Conservation (phyloP, 1,140 invertebrate genomes). For the Panulirus ornatus region DNA sequence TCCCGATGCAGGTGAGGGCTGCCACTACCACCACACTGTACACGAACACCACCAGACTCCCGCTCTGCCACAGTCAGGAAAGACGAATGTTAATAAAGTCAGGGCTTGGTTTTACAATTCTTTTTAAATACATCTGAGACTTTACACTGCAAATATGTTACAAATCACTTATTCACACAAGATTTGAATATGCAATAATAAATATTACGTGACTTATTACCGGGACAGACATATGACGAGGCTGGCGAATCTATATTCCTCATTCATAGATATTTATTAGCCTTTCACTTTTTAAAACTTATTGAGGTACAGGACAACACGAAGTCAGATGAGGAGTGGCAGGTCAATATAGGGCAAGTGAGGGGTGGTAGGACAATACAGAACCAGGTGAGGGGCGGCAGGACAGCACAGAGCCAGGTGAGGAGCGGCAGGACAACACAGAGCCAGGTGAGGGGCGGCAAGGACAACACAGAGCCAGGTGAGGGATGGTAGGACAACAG, state of each 20-base stretch:
- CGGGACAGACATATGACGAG: too few relatives aligned
- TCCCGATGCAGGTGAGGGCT: not conserved
- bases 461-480: not conserved
- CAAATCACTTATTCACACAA: not conserved
- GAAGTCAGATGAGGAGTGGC: not conserved
- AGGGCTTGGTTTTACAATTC: too few relatives aligned
- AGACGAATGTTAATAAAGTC: not conserved
- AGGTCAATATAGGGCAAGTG: not conserved
- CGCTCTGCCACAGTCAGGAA: not conserved
- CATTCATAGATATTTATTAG: too few relatives aligned
- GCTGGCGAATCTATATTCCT: too few relatives aligned
- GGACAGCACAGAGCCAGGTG: not conserved
- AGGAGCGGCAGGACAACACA: not conserved
- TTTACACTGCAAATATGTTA: not conserved
- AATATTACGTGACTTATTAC: not conserved
- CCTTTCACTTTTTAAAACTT: too few relatives aligned
- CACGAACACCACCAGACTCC: slow-evolving; percentile 26
- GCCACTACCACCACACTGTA: slow-evolving; percentile 43
- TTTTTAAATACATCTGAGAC: too few relatives aligned
- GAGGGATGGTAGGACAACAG: not conserved
- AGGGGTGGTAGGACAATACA: not conserved
- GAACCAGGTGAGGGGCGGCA: not conserved
- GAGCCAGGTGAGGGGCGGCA: not conserved
- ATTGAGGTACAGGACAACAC: not conserved
- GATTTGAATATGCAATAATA: not conserved